Conservation (phyloP, 2,888 invertebrate genomes). For the Drosophila heteroneura region DNA sequence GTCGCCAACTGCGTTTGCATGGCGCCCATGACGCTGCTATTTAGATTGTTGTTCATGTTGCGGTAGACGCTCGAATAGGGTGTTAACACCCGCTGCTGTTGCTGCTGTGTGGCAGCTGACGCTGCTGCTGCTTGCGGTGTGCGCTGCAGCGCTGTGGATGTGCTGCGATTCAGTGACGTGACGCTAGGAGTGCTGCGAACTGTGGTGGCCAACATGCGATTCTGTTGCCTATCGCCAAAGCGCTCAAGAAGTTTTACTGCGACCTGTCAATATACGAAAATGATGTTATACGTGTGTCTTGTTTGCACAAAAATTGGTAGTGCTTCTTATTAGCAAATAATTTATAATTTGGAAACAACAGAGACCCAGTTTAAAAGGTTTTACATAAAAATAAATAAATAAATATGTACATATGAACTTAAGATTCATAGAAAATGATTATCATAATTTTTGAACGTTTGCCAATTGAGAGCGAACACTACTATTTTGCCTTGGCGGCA, state of each 20-base stretch:
- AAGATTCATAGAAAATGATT: background rate
- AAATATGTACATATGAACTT: background rate
- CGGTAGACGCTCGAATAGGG: conserved; percentile 64
- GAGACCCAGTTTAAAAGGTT: background rate
- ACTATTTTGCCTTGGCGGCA: background rate
- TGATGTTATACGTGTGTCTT: background rate
- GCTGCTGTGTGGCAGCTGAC: conserved; percentile 23
- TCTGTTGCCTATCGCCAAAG: conserved; percentile 82
- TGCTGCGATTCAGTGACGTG: conserved; percentile 33
- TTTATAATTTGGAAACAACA: background rate
- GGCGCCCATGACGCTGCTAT: conserved; percentile 36
- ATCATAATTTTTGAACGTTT: background rate
- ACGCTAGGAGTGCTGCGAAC: conserved; percentile 20
- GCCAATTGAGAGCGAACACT: conserved; percentile 2
- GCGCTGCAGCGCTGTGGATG: conserved; percentile 21
- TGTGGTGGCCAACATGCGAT: conserved; percentile 37
- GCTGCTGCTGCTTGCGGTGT: conserved; percentile 30
- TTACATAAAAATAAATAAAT: background rate
- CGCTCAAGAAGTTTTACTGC: conserved; percentile 84
- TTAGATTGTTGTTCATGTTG: conserved; percentile 55
- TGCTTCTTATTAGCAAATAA: background rate
- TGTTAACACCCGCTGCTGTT: conserved; percentile 32
- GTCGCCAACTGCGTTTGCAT: conserved; percentile 32
- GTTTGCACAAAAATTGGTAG: background rate
- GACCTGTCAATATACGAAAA: conserved; percentile 62